These are phyloP conservation scores for Thamnophis elegans DNA, from an alignment of 2,797 vertebrate genomes.

Conservation along the genomic window DNA sequence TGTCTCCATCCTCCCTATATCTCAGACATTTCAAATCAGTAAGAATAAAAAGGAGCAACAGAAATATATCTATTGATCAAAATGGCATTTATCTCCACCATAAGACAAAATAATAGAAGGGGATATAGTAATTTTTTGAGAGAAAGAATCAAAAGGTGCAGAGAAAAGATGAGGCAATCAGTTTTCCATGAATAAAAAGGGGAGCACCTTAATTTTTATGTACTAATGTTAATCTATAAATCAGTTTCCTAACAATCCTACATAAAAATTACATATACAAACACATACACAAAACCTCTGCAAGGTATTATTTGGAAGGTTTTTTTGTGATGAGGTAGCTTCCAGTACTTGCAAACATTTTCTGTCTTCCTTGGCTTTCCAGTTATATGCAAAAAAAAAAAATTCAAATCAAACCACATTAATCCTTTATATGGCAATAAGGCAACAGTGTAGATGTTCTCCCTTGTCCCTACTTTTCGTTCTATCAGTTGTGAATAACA, in stretches of 20 bases:
- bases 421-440: not conserved
- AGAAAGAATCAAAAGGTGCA: not conserved
- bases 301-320: not conserved
- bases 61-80: not conserved
- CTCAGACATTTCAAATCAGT: not conserved
- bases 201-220: not conserved
- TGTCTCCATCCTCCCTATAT: not conserved
- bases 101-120: not conserved
- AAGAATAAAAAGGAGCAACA: not conserved
- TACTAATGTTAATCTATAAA: not conserved
- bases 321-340: not conserved
- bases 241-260: not conserved
- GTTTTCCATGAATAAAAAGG: not conserved
- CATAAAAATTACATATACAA: not conserved
- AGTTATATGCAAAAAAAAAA: not conserved
- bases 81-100: not conserved
- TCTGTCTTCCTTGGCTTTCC: not conserved
- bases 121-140: not conserved
- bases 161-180: not conserved
- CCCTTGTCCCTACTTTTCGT: not conserved
- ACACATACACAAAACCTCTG: not conserved
- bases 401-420: not conserved
- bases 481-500: not conserved
- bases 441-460: not conserved
- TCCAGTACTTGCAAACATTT: not conserved